A percentile compares a stretch with the other conserved stretches of the same genome.
Evolutionary conservation across 2,113 vertebrate species (phyloP).

Genomic region (Phyllopteryx taeniolatus): DNA sequence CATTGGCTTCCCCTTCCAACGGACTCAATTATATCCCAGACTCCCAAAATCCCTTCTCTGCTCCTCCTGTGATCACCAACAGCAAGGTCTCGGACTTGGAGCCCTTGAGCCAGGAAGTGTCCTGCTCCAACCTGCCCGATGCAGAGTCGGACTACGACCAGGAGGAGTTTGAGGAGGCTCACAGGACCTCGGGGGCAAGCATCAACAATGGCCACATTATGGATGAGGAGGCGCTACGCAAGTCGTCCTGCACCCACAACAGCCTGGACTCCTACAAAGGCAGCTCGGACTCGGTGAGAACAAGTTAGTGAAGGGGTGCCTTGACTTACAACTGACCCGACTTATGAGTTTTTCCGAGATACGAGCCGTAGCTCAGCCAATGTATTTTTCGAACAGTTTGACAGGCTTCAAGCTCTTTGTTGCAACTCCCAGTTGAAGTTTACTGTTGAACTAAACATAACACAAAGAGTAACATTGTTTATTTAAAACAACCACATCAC

Average conservation of each 20-base stretch:
- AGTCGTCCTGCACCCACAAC: conserved; percentile 79
- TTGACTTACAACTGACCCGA: too few species aligned
- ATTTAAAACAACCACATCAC: too few species aligned
- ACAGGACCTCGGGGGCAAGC: conserved; percentile 72
- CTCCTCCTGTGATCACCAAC: conserved; percentile 27
- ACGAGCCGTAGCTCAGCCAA: too few species aligned
- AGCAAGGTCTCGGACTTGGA: conserved; percentile 54
- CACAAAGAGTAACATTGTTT: too few species aligned
- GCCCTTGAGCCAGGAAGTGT: conserved; percentile 56
- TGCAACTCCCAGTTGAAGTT: too few species aligned
- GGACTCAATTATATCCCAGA: conserved; percentile 25
- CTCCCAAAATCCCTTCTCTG: conserved; percentile 22
- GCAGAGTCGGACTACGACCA: conserved; percentile 86
- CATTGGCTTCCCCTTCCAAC: conserved; percentile 37
- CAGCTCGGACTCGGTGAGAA: conserved; percentile 85
- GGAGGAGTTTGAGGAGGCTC: conserved; percentile 83
- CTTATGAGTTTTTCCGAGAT: background rate
- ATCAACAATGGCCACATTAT: conserved; percentile 77
- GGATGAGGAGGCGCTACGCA: conserved; percentile 74
- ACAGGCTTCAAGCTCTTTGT: too few species aligned
- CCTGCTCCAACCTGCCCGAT: conserved; percentile 70
- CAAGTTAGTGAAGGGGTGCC: background rate
- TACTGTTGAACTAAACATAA: too few species aligned
- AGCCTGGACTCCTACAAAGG: conserved; percentile 84
- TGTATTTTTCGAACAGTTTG: too few species aligned